Percentiles rank a stretch among this genome's conserved stretches.
These are phyloP conservation scores for Champsocephalus gunnari DNA, from an alignment of 2,797 vertebrate species.

Conservation along the genomic window DNA sequence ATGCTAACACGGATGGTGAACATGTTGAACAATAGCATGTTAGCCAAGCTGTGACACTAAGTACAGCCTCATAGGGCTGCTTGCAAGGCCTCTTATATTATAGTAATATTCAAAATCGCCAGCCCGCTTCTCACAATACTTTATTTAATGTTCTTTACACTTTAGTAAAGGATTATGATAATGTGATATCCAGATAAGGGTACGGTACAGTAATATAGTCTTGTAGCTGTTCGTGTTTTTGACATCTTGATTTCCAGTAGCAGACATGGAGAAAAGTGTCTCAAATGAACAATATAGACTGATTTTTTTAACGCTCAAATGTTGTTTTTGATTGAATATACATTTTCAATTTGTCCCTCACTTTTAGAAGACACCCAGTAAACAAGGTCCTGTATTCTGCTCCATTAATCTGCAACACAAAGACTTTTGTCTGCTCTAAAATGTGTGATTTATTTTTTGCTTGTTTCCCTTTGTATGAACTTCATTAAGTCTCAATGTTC, in stretches of 20 bases:
- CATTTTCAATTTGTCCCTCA: too few species aligned
- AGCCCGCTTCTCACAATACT: background rate
- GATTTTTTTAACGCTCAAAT: too few species aligned
- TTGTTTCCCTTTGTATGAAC: background rate
- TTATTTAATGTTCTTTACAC: too few species aligned
- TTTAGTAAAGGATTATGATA: background rate
- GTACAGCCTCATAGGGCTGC: too few species aligned
- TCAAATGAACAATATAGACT: background rate
- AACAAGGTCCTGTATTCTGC: background rate
- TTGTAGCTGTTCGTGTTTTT: background rate
- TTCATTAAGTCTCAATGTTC: too few species aligned
- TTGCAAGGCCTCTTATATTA: background rate
- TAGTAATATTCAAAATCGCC: background rate
- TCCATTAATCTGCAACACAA: background rate
- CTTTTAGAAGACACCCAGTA: background rate
- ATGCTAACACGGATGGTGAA: background rate
- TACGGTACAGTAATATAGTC: background rate
- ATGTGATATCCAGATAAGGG: background rate
- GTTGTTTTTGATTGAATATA: too few species aligned
- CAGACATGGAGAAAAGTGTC: background rate
- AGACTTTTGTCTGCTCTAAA: background rate
- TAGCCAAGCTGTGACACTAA: background rate
- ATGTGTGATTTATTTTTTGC: background rate
- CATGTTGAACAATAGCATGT: background rate
- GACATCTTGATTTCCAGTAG: background rate